phyloP scores from a whole-genome alignment of 2,888 invertebrate genomes.

The Sympetrum striolatum region DNA sequence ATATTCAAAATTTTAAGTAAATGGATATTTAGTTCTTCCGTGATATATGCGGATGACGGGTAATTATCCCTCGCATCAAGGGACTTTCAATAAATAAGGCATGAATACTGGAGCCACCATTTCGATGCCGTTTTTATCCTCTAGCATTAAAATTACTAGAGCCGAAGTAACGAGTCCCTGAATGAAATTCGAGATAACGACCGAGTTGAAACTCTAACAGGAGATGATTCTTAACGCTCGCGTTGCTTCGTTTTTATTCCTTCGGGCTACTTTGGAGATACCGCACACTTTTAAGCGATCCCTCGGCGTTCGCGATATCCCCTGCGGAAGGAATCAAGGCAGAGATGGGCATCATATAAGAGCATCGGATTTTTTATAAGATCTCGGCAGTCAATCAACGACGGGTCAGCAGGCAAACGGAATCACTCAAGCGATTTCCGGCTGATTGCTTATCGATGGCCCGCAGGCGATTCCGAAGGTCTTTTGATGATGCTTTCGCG shows the following conservation, averaged over 20 bases:
- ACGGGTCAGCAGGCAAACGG: background rate
- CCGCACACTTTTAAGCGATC: background rate
- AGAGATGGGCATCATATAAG: background rate
- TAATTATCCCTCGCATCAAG: no score
- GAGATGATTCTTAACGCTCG: background rate
- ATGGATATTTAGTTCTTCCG: no score
- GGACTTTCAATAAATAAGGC: no score
- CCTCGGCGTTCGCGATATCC: background rate
- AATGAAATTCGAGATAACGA: background rate
- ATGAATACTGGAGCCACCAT: no score
- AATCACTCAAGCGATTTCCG: background rate
- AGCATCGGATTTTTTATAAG: background rate
- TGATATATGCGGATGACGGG: no score
- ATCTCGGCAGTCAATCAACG: background rate
- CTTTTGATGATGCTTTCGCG: slow-evolving; percentile 22
- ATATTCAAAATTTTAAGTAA: no score
- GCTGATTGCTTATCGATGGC: slow-evolving; percentile 11
- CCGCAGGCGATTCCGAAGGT: background rate
- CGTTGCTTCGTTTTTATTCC: background rate
- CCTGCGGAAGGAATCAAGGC: background rate
- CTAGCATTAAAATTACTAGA: no score
- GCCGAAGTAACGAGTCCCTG: background rate
- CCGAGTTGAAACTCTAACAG: background rate
- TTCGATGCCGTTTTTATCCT: no score
- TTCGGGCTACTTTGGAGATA: background rate